Evolutionary conservation across 53 echinoderm and acorn worm genomes (phyloP).

Genomic region (Temnopleurus reevesii): DNA sequence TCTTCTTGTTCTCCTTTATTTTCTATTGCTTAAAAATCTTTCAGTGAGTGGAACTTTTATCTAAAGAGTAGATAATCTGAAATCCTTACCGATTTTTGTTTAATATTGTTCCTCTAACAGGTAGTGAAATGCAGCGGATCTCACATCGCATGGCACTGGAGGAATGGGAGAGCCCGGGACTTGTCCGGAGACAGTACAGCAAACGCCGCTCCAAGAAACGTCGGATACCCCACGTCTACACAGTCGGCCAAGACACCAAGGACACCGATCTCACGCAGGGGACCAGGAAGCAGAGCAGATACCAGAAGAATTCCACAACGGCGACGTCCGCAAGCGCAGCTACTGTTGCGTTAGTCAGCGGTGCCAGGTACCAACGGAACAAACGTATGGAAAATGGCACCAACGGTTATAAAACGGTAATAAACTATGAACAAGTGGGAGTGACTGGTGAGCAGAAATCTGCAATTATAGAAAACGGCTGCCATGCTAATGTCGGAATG

Average conservation of each 20-base stretch:
- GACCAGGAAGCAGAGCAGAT: not conserved
- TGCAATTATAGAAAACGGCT: no score
- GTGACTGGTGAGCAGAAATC: no score
- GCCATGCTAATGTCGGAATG: no score
- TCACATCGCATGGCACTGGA: constrained; percentile 81
- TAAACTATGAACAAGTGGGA: no score
- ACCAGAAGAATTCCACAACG: not conserved
- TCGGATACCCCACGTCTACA: constrained; percentile 26
- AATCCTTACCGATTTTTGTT: no score
- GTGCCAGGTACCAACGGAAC: not conserved
- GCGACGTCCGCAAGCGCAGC: not conserved
- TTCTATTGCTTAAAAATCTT: not conserved
- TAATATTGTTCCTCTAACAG: no score
- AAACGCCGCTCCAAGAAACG: constrained; percentile 12
- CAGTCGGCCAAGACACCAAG: not conserved
- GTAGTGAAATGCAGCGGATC: constrained; percentile 81
- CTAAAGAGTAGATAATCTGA: no score
- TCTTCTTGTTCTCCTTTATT: not conserved
- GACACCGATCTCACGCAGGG: not conserved
- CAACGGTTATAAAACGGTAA: no score
- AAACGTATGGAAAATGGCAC: not conserved
- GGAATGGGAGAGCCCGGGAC: constrained; percentile 83
- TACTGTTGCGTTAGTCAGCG: not conserved
- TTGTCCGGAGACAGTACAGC: constrained; percentile 70
- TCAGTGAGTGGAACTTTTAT: not conserved